phyloP scores from a whole-genome alignment of 2,888 invertebrate genomes.

The Drosophila prolongata region DNA sequence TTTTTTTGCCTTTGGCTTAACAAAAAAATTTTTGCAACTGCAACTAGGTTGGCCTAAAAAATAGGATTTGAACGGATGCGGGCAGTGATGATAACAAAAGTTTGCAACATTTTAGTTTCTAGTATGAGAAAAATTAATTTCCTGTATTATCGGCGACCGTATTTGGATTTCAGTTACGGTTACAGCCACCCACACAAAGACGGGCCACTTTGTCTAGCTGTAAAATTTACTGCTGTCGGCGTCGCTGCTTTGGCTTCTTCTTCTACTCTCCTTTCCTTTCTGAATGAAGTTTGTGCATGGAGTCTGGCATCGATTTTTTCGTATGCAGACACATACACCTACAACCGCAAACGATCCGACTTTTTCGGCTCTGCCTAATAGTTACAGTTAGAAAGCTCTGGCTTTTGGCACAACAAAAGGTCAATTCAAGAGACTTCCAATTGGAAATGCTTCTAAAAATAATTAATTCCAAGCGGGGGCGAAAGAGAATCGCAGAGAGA shows the following conservation, averaged over 20 bases:
- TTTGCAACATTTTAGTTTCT: conserved; percentile 59
- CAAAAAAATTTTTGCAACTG: conserved; percentile 33
- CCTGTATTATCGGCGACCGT: conserved; percentile 65
- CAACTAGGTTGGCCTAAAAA: conserved; percentile 45
- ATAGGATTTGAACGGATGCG: conserved; percentile 45
- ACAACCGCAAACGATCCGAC: conserved; percentile 29
- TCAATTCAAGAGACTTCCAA: conserved; percentile 69
- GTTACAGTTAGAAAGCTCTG: conserved; percentile 66
- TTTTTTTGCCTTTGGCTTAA: conserved; percentile 34
- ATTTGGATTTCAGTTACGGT: conserved; percentile 32
- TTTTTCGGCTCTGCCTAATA: conserved; percentile 51
- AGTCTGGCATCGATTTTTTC: conserved; percentile 80
- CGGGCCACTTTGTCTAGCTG: conserved; percentile 72
- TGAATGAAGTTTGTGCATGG: conserved; percentile 77
- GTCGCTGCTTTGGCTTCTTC: conserved; percentile 31
- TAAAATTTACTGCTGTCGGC: conserved; percentile 67
- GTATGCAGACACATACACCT: conserved; percentile 56
- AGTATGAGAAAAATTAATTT: conserved; percentile 68
- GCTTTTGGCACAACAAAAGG: conserved; percentile 56
- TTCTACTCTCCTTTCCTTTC: conserved; percentile 58
- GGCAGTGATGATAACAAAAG: conserved; percentile 46
- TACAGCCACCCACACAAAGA: conserved; percentile 32
- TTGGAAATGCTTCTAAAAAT: conserved; percentile 74
- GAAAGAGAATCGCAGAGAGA: conserved; percentile 37
- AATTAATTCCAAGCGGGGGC: conserved; percentile 44